Evolutionary conservation across 2,888 invertebrate species (phyloP), one percentile per base, ranked within the genome.

Genomic region (Erebia ligea): DNA sequence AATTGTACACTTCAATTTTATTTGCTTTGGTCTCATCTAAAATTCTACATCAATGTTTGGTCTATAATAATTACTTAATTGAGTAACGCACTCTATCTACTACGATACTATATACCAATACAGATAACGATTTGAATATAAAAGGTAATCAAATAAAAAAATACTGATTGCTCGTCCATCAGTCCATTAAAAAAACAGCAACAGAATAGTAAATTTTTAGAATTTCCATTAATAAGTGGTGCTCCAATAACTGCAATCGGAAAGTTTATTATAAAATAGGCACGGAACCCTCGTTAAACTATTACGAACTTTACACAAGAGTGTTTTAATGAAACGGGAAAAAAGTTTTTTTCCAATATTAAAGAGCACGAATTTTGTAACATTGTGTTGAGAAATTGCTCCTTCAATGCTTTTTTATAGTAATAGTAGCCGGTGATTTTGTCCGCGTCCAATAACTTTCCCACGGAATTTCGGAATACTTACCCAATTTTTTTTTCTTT

Each of bases 231-330:
- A 61, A 56, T 40, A 65, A 64, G 69, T 67, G 72, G 59, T 50
- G 54, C 73, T 68, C 50, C 13, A 68, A 56, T 56, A 67, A 72
- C 65, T 61, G 67, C 67, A 48, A 69, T 73, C 52, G 64, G 65
- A 70, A 74, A 67, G 40, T 74, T 74, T 69, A 70, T 74, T 72
- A 69, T 17, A 52, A 64, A 64, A 64, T 48, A 63, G 62, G 52
- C 52, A 64, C 64, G 52, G 40, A 54, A 40, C 64, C 64, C n/a
- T 64, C 64, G 64, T 64, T 52, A 54, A 64, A 64, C 52, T 64
- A 64, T 54, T 54, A 64, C 34, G n/a, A 54, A 54, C 64, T 64
- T 64, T 54, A 40, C 52, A 64, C 64, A 34, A 25, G 40, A 54
- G 52, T 64, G 62, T 48, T 62, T 54, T 54, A 64, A 64, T 64